These are phyloP conservation scores for Timema podura DNA, from an alignment of 2,888 invertebrate genomes.

Conservation along the genomic window DNA sequence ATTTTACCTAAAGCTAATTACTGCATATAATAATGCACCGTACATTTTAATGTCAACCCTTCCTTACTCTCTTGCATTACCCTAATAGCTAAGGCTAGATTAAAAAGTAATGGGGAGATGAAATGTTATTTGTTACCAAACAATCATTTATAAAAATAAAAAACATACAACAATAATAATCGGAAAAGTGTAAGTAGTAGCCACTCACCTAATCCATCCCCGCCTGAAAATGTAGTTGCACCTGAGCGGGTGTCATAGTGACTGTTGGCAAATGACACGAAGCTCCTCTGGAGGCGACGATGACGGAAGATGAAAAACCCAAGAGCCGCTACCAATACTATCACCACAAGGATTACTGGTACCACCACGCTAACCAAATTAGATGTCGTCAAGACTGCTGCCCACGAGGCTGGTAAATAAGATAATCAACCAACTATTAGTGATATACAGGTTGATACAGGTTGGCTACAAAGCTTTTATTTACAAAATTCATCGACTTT, in stretches of 20 bases:
- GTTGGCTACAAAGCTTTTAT: too few species aligned
- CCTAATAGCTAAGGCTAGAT: too few species aligned
- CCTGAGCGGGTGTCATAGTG: conserved; percentile 84
- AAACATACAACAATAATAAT: not conserved
- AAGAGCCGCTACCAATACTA: conserved; percentile 56
- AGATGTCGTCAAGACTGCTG: conserved; percentile 34
- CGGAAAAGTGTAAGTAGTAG: not conserved
- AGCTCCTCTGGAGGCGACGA: conserved; percentile 69
- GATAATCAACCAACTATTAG: not conserved
- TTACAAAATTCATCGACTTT: too few species aligned
- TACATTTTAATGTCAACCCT: too few species aligned
- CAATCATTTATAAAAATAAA: not conserved
- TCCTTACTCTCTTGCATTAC: too few species aligned
- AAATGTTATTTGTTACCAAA: not conserved
- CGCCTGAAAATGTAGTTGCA: conserved; percentile 75
- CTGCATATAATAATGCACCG: too few species aligned
- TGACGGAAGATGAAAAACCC: conserved; percentile 63
- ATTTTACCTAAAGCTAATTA: too few species aligned
- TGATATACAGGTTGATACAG: not conserved
- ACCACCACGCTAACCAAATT: conserved; percentile 50
- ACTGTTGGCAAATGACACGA: conserved; percentile 75
- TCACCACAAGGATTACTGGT: conserved; percentile 52
- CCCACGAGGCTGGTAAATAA: conserved; percentile 26
- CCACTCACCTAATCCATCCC: conserved; percentile 61
- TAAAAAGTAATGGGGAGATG: too few species aligned